Evolutionary conservation across 2,888 invertebrate species (phyloP).

Genomic region (Alcis repandata): DNA sequence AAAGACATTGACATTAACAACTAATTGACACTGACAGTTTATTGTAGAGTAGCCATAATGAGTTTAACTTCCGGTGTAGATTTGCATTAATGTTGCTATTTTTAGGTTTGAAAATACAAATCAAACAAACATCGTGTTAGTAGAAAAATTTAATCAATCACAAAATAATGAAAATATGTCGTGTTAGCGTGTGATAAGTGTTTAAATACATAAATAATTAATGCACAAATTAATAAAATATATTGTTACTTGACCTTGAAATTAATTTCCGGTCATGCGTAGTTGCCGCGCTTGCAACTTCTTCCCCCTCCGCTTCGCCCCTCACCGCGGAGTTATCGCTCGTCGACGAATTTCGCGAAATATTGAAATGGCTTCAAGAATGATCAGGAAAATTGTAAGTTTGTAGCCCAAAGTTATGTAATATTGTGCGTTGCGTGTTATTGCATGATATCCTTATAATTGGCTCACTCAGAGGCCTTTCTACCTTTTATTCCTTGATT

Average conservation of each 20-base stretch:
- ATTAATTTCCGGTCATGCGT: conserved; percentile 83
- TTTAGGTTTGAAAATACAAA: neutral
- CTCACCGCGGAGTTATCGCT: conserved; percentile 71
- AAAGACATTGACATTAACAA: neutral
- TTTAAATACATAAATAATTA: too few relatives aligned
- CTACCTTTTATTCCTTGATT: conserved; percentile 68
- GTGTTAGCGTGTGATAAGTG: neutral
- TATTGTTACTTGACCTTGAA: conserved; percentile 62
- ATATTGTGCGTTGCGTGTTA: conserved; percentile 56
- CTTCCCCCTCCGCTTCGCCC: conserved; percentile 67
- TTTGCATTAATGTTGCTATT: neutral
- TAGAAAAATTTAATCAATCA: too few relatives aligned
- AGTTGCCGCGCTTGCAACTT: conserved; percentile 71
- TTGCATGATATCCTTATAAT: conserved; percentile 68
- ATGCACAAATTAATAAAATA: too few relatives aligned
- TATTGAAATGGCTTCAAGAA: conserved; percentile 85
- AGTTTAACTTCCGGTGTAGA: neutral
- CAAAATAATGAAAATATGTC: neutral
- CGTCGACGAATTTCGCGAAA: conserved; percentile 71
- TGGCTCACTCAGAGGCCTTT: conserved; percentile 54
- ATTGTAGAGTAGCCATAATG: neutral
- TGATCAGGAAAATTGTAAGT: conserved; percentile 86
- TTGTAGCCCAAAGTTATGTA: conserved; percentile 68
- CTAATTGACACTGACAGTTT: neutral
- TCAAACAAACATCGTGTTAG: neutral